Evolutionary conservation across 2,113 vertebrate species (phyloP).

Genomic region (Mugil cephalus): DNA sequence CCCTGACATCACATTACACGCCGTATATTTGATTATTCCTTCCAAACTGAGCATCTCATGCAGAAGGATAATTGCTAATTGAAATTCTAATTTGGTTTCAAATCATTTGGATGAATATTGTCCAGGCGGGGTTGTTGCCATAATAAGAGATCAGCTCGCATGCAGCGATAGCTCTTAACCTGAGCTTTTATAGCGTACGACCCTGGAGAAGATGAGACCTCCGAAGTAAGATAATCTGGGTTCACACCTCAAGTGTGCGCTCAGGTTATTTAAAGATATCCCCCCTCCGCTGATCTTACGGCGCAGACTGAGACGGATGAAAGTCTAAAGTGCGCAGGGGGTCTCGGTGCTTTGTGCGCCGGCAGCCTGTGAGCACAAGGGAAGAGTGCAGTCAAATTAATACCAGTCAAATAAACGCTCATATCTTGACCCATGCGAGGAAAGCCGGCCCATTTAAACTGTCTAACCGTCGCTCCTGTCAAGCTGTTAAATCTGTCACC

Average conservation of each 20-base stretch:
- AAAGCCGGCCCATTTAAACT: slow-evolving; percentile 38
- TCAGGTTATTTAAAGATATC: slow-evolving; percentile 11
- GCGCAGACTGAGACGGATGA: neutral
- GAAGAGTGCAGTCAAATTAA: slow-evolving; percentile 43
- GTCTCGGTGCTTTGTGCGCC: slow-evolving; percentile 9
- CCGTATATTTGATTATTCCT: neutral
- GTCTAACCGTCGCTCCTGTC: slow-evolving; percentile 27
- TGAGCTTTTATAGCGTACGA: neutral
- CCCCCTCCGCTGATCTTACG: neutral
- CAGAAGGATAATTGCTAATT: slow-evolving; percentile 7
- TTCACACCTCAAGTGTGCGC: slow-evolving; percentile 15
- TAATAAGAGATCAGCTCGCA: slow-evolving; percentile 11
- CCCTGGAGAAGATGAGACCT: neutral
- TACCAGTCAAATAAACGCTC: slow-evolving; percentile 20
- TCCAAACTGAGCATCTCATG: slow-evolving; percentile 11
- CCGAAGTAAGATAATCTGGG: slow-evolving; percentile 5
- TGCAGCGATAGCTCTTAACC: neutral
- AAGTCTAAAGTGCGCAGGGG: neutral
- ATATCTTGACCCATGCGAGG: slow-evolving; percentile 13
- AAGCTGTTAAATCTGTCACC: slow-evolving; percentile 32
- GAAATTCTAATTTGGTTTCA: slow-evolving; percentile 20
- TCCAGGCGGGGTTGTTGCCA: slow-evolving; percentile 29
- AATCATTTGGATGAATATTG: slow-evolving; percentile 12
- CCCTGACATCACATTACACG: slow-evolving; percentile 3
- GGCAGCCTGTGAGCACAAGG: slow-evolving; percentile 21